Percentiles rank a stretch among this genome's conserved stretches.
These are phyloP conservation scores for pig (Sus scrofa) DNA, from an alignment of 2,113 vertebrate species.

Conservation along the genomic window DNA sequence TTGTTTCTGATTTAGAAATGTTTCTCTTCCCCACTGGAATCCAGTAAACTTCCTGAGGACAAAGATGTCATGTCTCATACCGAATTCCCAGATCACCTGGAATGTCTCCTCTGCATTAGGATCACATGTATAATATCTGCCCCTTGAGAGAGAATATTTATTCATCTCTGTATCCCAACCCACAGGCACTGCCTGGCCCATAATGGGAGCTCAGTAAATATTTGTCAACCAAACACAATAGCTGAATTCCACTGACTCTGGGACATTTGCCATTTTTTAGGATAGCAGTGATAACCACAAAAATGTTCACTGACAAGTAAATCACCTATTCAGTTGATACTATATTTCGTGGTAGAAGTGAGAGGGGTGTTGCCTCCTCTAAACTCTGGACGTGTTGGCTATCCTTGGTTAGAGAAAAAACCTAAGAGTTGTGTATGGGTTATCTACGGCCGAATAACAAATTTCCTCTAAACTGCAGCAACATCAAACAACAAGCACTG, in stretches of 20 bases:
- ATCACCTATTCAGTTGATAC: background rate
- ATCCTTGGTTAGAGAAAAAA: background rate
- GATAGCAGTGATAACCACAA: background rate
- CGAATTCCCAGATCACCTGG: background rate
- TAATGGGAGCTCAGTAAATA: background rate
- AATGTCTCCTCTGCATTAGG: background rate
- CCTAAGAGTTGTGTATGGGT: background rate
- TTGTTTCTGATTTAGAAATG: conserved; percentile 5
- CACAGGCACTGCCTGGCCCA: background rate
- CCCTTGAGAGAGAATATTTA: background rate
- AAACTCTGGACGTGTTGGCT: background rate
- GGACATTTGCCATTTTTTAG: background rate
- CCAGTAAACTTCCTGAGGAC: background rate
- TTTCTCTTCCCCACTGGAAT: background rate
- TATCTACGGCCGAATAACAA: background rate
- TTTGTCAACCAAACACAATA: background rate
- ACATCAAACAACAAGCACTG: background rate
- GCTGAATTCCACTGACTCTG: background rate
- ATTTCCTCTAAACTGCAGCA: background rate
- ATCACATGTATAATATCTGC: background rate
- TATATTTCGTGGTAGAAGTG: background rate
- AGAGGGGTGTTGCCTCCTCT: background rate
- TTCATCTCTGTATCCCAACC: background rate
- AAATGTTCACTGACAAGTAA: background rate
- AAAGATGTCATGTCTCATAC: background rate